Evolutionary conservation across 1,140 invertebrate species (phyloP), one percentile per base, ranked within the genome.

Genomic region (Eubasilissa regina): DNA sequence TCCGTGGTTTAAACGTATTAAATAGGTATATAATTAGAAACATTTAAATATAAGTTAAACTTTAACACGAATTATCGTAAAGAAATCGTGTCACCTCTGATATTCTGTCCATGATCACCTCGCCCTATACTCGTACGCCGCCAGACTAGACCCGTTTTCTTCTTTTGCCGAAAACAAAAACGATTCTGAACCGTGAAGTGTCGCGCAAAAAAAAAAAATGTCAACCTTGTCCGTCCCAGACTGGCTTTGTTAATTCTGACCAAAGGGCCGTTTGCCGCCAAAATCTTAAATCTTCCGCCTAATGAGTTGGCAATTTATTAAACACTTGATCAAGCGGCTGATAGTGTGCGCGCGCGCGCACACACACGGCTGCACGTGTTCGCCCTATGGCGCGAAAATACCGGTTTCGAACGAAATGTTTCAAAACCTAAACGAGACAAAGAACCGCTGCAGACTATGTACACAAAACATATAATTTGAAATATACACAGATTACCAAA

Each of bases 281-380:
- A 47, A 70, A 70, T 70, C 74, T 76, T 62, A 76, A 76, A 76
- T 76, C 74, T 43, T 8, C 55, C 25, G 15, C 74, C 74, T 76
- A 76, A 76, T 76, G 74, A 76, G 74, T 62, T 76, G 55, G 74
- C 74, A 64, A 76, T 76, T 76, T 76, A 76, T 76, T 60, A 76
- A 75, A 76, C 55, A 45, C 74, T 76, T 43, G 74, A 48, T 62
- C 74, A 47, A 45, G 74, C 72, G 51, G 7, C n/a, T 21, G 62
- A 35, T 66, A 35, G 55, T 58, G 60, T 64, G 21, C 19, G 19
- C 21, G n/a, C 58, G n/a, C 35, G 58, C 8, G 21, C 12, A n/a
- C 60, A 8, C 48, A 13, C 60, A 13, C 60, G 10, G 35, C 19
- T 10, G 19, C 60, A 43, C 10, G 25, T 7, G 55, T 10, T 58